Conservation (phyloP, 2,888 invertebrate species). For the Dynastes grantii region DNA sequence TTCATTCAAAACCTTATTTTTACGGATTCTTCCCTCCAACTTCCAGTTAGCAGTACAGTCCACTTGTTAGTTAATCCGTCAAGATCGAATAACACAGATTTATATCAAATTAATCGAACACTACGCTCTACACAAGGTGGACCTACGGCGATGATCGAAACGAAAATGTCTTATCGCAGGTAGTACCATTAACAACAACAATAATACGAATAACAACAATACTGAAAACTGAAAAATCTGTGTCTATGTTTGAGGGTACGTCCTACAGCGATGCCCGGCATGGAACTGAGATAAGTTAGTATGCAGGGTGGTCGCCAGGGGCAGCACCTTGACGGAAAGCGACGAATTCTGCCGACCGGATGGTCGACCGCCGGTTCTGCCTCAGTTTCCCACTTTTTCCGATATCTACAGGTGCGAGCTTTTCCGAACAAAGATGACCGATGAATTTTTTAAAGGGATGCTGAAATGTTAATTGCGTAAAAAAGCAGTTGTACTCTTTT, state of each 20-base stretch:
- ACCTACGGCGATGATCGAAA: background rate
- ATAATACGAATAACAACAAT: constrained; percentile 5
- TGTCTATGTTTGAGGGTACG: constrained; percentile 28
- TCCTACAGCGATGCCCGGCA: constrained; percentile 44
- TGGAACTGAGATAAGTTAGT: constrained; percentile 51
- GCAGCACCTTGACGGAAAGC: constrained; percentile 56
- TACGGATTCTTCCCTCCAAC: constrained; percentile 28
- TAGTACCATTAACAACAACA: constrained; percentile 10
- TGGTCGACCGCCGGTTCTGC: constrained; percentile 41
- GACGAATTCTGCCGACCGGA: constrained; percentile 56
- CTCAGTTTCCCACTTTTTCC: constrained; percentile 37
- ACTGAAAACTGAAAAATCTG: constrained; percentile 39
- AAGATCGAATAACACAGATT: constrained; percentile 24
- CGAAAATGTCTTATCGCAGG: constrained; percentile 19
- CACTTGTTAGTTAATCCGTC: constrained; percentile 33
- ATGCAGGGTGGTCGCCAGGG: constrained; percentile 53
- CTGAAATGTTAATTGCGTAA: constrained; percentile 31
- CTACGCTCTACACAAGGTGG: background rate
- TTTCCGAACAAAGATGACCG: constrained; percentile 34
- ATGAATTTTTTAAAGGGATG: constrained; percentile 33
- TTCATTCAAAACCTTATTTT: constrained; percentile 19
- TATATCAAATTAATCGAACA: constrained; percentile 28
- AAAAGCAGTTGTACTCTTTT: background rate
- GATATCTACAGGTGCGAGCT: constrained; percentile 51
- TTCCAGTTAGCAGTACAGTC: constrained; percentile 3